These are phyloP conservation scores for Caradrina clavipalpis DNA, from an alignment of 2,888 invertebrate species.

Conservation along the genomic window DNA sequence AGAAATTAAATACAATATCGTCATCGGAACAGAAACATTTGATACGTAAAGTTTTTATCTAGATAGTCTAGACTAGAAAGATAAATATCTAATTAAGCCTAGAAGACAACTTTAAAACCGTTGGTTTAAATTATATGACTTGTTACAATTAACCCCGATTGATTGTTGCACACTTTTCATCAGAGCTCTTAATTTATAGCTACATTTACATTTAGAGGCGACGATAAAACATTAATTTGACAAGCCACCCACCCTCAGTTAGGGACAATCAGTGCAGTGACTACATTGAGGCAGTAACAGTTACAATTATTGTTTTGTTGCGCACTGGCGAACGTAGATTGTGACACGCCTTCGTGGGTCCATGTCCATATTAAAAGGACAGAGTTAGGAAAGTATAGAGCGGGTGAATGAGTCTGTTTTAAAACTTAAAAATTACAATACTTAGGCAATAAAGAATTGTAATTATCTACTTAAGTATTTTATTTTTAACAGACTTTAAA, in stretches of 20 bases:
- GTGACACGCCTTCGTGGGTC: conserved; percentile 58
- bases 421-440: background rate
- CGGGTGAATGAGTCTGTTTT: background rate
- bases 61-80: too few relatives aligned
- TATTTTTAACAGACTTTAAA: too few relatives aligned
- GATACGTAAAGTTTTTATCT: too few relatives aligned
- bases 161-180: background rate
- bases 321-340: conserved; percentile 56
- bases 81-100: background rate
- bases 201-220: conserved; percentile 28
- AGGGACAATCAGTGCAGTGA: conserved; percentile 54
- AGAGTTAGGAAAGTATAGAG: conserved; percentile 46
- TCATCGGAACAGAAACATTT: too few relatives aligned
- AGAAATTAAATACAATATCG: too few relatives aligned
- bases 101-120: background rate
- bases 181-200: background rate
- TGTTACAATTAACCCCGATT: background rate
- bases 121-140: background rate
- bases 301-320: conserved; percentile 66
- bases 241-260: conserved; percentile 38
- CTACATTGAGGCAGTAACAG: conserved; percentile 51
- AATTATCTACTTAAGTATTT: too few relatives aligned
- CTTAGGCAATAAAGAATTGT: too few relatives aligned
- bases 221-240: conserved; percentile 61
- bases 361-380: conserved; percentile 46